Conservation (phyloP, 2,113 vertebrate species). For the Spheniscus mendiculus region DNA sequence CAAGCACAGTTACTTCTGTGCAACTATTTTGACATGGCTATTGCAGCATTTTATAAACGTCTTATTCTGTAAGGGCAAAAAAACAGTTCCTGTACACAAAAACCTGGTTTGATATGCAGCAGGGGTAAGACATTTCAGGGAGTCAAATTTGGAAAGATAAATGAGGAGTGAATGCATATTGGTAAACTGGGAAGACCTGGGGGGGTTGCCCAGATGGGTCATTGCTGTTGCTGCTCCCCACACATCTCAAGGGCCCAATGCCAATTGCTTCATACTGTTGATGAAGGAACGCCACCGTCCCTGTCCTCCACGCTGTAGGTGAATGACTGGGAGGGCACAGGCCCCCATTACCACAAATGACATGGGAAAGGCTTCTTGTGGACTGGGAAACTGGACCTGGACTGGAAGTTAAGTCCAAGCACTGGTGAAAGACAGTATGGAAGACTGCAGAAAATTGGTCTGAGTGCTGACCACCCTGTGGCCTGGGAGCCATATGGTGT, state of each 20-base stretch:
- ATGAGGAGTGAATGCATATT: not conserved
- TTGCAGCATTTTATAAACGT: not conserved
- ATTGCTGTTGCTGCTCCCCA: not conserved
- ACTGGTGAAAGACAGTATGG: not conserved
- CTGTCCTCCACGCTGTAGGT: not conserved
- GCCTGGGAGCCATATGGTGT: not conserved
- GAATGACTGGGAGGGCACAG: not conserved
- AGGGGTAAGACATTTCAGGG: not conserved
- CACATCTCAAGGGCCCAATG: not conserved
- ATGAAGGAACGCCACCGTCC: not conserved
- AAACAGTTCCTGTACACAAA: not conserved
- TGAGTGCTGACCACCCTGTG: not conserved
- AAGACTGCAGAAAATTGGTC: not conserved
- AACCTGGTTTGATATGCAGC: not conserved
- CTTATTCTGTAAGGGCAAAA: not conserved
- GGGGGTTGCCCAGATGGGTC: not conserved
- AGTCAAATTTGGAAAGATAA: not conserved
- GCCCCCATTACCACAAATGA: not conserved
- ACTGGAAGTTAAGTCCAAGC: not conserved
- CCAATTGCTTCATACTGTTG: rapidly evolving
- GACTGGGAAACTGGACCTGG: not conserved
- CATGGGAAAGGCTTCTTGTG: not conserved
- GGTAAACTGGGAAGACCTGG: not conserved
- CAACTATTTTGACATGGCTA: not conserved
- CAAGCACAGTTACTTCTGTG: not conserved